Base-by-base conservation (phyloP, 2,113 vertebrate genomes). In the Solea solea region DNA sequence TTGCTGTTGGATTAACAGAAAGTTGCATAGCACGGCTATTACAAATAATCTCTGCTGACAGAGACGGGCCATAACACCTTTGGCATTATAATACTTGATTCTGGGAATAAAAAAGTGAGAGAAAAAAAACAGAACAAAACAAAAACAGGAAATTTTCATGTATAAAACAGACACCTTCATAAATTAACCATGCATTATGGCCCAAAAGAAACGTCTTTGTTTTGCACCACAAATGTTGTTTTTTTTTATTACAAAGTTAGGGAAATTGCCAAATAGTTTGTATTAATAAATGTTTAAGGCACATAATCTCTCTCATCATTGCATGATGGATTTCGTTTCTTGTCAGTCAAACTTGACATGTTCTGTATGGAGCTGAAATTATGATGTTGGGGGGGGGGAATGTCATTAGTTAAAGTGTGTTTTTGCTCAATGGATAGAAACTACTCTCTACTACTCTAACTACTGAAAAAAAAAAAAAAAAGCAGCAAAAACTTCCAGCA, bases 401-500 rank as follows among this genome's bases (percentile, higher is more conserved):
- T 14, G 8, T 40, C 9, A 44, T 7, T 27, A 49, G 8, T 14
- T 39, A 27, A 0, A 7, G 16, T 70, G 46, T 72, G 71, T 46
- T 16, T 54, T 54, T 46, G 41, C 41, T 52, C 10, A 0, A 39
- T 15, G n/a, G 3, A 56, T 54, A 21, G 16, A 16, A 74, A 61
- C 34, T 51, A 11, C 39, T 58, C 45, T 21, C 21, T 21, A 21
- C 21, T 21, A 21, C 21, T 21, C 21, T 21, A 21, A 21, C 21
- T 21, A 21, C 21, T 21, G 21, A 21, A 21, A 21, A 21, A 34
- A 34, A 34, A 34, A 34, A 12, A n/a, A n/a, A n/a, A n/a, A n/a
- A 64, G 67, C 70, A 83, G 70, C 53, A 44, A 58, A 55, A 69
- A 62, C 7, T 3, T 73, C 64, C 69, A 75, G 70, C 64, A 69